Base-by-base conservation (phyloP, 1,140 invertebrate species). In the Chymomyza costata region DNA sequence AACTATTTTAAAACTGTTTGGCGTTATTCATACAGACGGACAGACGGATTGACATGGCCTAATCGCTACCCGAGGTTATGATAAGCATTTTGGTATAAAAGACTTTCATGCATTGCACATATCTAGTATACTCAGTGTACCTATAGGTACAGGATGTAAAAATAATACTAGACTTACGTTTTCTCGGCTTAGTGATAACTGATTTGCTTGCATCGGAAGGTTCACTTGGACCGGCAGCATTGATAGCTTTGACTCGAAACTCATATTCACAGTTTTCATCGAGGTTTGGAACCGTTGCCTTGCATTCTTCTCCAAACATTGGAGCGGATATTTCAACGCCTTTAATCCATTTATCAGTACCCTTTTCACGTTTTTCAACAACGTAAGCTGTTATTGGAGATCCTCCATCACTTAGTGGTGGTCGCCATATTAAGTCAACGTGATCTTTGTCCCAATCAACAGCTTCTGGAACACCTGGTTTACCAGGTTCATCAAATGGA, bases 211-310 rank as follows among this genome's bases (percentile, higher is more conserved):
- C 89, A 71, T 98, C 95, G 65, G 95, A 97, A 2, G 96, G 95
- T 80, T 95, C 94, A 44, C 95, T 91, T 32, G 93, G 93, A 18
- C 97, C 97, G 25, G 97, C 97, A 86, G 96, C 97, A 87, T 99
- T 99, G 0, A 97, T 91, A 6, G 97, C 98, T 15, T 96, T 92
- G 3, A 99, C 93, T 38, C 98, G 89, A 90, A 99, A 99, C 86
- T 99, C 95, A 83, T 99, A 99, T 85, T 98, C 95, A 82, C 96
- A 94, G 19, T 95, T 95, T 82, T 97, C 94, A 73, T 96, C 91
- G 11, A 99, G 93, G 63, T 95, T 93, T 0, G 91, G 92, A 0
- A 98, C 94, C n/a, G 91, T 91, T 8, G 92, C 93, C 78, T 94
- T 95, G 44, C 90, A 92, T 38, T 95, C 93, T 39, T 89, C 88